Evolutionary conservation across 2,888 invertebrate genomes (phyloP).

Genomic region (Abscondita cerata): DNA sequence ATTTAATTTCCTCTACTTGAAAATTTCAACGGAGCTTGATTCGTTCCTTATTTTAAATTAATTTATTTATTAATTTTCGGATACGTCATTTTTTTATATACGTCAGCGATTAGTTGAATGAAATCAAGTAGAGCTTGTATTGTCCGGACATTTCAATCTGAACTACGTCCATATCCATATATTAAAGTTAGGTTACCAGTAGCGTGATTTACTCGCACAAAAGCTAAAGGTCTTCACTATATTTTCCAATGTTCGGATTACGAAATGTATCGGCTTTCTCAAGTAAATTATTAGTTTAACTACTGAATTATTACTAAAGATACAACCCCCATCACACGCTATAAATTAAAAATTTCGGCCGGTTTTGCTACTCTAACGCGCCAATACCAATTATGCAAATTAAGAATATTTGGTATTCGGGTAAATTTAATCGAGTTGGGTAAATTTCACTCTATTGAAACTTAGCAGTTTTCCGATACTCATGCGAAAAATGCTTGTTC

Average conservation of each 20-base stretch:
- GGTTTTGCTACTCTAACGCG: no score
- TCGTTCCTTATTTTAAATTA: slow-evolving; percentile 12
- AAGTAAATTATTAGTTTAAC: slow-evolving; percentile 33
- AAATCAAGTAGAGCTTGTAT: background rate
- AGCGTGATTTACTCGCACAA: slow-evolving; percentile 47
- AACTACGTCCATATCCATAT: slow-evolving; percentile 45
- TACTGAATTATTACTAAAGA: slow-evolving; percentile 30
- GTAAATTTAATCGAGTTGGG: no score
- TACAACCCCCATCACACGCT: background rate
- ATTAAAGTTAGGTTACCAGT: slow-evolving; percentile 48
- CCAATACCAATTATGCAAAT: no score
- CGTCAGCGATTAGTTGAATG: background rate
- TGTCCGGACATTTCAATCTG: slow-evolving; percentile 41
- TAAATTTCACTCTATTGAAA: no score
- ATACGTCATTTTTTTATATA: background rate
- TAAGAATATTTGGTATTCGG: no score
- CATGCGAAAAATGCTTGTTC: no score
- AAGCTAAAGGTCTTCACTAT: slow-evolving; percentile 50
- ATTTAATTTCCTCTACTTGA: slow-evolving; percentile 44
- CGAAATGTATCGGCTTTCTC: slow-evolving; percentile 45
- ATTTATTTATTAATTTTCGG: slow-evolving; percentile 8
- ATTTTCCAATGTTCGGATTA: slow-evolving; percentile 49
- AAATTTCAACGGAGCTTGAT: slow-evolving; percentile 38
- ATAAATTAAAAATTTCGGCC: slow-evolving; percentile 6
- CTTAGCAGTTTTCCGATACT: no score